A percentile compares a stretch with the other conserved stretches of the same genome.
Conservation (phyloP, 2,888 invertebrate species). For the Xestia c-nigrum region DNA sequence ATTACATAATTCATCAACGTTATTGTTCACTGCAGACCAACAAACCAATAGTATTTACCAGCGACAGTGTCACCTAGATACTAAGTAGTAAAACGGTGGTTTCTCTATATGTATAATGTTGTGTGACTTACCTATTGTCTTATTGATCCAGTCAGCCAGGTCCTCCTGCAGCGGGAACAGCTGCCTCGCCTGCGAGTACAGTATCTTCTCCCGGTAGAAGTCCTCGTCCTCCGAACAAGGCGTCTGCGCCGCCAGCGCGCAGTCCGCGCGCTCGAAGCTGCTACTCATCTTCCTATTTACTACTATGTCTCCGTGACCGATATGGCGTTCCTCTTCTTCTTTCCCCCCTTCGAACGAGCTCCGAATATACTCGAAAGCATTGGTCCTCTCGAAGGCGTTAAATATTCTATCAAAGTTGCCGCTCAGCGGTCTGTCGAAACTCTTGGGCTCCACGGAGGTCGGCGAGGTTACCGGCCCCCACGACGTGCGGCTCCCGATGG, state of each 20-base stretch:
- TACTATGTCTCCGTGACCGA: slow-evolving; percentile 84
- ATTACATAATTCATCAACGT: slow-evolving; percentile 59
- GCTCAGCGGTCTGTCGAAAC: slow-evolving; percentile 85
- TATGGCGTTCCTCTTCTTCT: slow-evolving; percentile 77
- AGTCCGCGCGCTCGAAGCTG: slow-evolving; percentile 87
- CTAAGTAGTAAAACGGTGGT: too few relatives aligned
- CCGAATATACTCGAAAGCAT: slow-evolving; percentile 86
- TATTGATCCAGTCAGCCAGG: slow-evolving; percentile 96
- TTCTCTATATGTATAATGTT: neutral
- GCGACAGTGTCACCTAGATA: slow-evolving; percentile 1
- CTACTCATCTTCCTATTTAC: slow-evolving; percentile 87
- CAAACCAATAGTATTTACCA: slow-evolving; percentile 32
- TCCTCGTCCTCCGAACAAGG: slow-evolving; percentile 91
- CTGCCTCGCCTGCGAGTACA: slow-evolving; percentile 94
- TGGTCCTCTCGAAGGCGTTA: slow-evolving; percentile 88
- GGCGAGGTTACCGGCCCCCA: slow-evolving; percentile 91
- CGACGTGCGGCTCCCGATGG: slow-evolving; percentile 87
- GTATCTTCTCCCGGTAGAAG: slow-evolving; percentile 93
- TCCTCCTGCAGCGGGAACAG: slow-evolving; percentile 96
- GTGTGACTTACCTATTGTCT: slow-evolving; percentile 93
- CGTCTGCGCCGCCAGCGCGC: slow-evolving; percentile 88
- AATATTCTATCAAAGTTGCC: slow-evolving; percentile 89
- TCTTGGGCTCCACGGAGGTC: slow-evolving; percentile 79
- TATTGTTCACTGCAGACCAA: slow-evolving; percentile 49
- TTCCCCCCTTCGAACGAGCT: slow-evolving; percentile 74